Percentiles rank a stretch among this genome's conserved stretches.
Evolutionary conservation across 2,888 invertebrate species (phyloP).

Genomic region (Trichogramma evanescens): DNA sequence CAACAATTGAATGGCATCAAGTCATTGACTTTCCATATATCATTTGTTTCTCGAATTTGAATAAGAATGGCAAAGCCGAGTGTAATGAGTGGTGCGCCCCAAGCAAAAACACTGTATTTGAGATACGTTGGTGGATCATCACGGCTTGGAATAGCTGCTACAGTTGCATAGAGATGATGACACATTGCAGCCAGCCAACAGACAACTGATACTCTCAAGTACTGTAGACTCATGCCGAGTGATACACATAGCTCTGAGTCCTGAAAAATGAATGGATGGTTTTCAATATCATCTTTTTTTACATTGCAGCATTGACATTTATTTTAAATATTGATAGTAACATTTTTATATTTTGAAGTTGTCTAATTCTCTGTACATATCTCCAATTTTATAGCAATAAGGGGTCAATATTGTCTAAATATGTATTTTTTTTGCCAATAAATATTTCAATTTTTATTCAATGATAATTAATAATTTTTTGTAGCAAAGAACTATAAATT

Average conservation of each 20-base stretch:
- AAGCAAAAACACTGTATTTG: slow-evolving; percentile 58
- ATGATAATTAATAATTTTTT: too few relatives aligned
- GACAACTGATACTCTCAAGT: slow-evolving; percentile 58
- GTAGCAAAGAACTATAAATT: too few relatives aligned
- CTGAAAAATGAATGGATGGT: slow-evolving; percentile 43
- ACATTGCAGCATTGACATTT: neutral
- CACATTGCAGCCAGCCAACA: slow-evolving; percentile 65
- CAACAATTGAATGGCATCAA: slow-evolving; percentile 53
- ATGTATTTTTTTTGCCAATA: too few relatives aligned
- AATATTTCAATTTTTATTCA: too few relatives aligned
- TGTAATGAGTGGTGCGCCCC: slow-evolving; percentile 58
- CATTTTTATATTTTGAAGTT: too few relatives aligned
- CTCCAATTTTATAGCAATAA: too few relatives aligned
- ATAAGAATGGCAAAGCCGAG: slow-evolving; percentile 51
- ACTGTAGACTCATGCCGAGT: slow-evolving; percentile 58
- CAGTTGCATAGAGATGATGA: slow-evolving; percentile 55
- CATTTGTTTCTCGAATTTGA: slow-evolving; percentile 51
- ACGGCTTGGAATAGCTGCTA: slow-evolving; percentile 40
- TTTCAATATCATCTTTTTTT: neutral
- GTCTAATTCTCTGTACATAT: too few relatives aligned
- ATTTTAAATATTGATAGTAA: neutral
- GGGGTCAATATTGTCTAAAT: too few relatives aligned
- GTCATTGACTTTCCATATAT: slow-evolving; percentile 48
- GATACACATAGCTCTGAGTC: slow-evolving; percentile 57
- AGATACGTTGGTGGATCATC: slow-evolving; percentile 46